Conservation (phyloP, 2,888 invertebrate species). For the Drosophila limbata region DNA sequence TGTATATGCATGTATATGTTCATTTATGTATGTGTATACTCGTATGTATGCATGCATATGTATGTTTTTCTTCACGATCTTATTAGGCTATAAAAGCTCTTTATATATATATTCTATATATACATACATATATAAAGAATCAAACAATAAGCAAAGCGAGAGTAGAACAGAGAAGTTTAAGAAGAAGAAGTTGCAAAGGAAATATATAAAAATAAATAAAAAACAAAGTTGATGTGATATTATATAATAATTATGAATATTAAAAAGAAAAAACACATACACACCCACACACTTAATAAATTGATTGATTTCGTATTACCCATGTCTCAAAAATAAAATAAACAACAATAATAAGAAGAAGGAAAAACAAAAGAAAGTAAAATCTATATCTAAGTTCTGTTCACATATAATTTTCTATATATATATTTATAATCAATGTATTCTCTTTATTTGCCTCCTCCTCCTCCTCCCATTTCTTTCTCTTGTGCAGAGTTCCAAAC, state of each 20-base stretch:
- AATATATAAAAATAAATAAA: constrained; percentile 51
- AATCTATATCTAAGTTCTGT: constrained; percentile 17
- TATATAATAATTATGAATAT: constrained; percentile 83
- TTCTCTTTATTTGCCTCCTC: constrained; percentile 31
- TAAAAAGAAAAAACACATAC: constrained; percentile 40
- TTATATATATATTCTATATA: constrained; percentile 27
- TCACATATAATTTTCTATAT: constrained; percentile 37
- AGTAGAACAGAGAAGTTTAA: constrained; percentile 17
- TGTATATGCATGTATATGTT: constrained; percentile 20
- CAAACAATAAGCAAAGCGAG: constrained; percentile 50
- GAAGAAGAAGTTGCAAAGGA: constrained; percentile 31
- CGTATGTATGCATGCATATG: constrained; percentile 43
- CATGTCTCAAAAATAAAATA: constrained; percentile 20
- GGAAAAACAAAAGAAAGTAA: constrained; percentile 20
- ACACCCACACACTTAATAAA: constrained; percentile 37
- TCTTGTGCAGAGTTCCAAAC: constrained; percentile 67
- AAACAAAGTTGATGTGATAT: constrained; percentile 85
- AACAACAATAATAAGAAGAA: constrained; percentile 8
- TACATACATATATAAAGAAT: constrained; percentile 34
- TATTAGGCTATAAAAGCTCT: constrained; percentile 63
- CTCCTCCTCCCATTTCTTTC: constrained; percentile 10
- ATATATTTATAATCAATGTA: constrained; percentile 27
- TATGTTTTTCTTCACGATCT: constrained; percentile 68
- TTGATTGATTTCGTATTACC: constrained; percentile 18
- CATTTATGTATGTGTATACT: constrained; percentile 32